Conservation (phyloP, 92 coral and sea anemone species). For the Montipora capitata region DNA sequence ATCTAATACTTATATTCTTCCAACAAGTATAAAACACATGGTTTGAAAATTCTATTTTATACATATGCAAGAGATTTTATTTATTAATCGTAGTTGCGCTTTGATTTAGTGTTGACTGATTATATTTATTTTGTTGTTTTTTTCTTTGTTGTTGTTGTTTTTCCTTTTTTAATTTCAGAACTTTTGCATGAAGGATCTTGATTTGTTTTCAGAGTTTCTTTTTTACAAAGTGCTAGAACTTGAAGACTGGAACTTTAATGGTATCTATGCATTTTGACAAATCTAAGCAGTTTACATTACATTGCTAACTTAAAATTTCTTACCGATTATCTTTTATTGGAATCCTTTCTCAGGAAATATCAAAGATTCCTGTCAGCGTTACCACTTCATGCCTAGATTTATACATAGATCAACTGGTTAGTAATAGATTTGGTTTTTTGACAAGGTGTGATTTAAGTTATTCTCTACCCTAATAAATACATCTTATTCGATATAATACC, state of each 20-base stretch:
- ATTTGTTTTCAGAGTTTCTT: constrained; percentile 87
- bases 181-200: constrained; percentile 90
- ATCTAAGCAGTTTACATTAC: neutral
- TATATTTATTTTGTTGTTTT: neutral
- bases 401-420: constrained; percentile 77
- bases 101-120: too few relatives aligned
- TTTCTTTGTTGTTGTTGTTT: neutral
- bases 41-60: too few relatives aligned
- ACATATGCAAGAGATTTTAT: too few relatives aligned
- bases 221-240: constrained; percentile 89
- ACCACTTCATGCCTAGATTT: constrained; percentile 98
- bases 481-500: too few relatives aligned
- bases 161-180: constrained; percentile 66
- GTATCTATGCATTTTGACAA: constrained; percentile 35
- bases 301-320: neutral
- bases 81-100: too few relatives aligned
- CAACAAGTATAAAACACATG: too few relatives aligned
- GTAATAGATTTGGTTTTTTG: neutral
- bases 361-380: constrained; percentile 76
- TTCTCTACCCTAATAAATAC: too few relatives aligned
- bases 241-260: constrained; percentile 86
- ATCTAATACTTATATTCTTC: too few relatives aligned
- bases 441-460: neutral
- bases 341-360: constrained; percentile 38
- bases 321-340: neutral